A percentile compares a stretch with the other conserved stretches of the same genome.
Evolutionary conservation across 1,140 invertebrate species (phyloP).

Genomic region (Zaprionus nigranus): DNA sequence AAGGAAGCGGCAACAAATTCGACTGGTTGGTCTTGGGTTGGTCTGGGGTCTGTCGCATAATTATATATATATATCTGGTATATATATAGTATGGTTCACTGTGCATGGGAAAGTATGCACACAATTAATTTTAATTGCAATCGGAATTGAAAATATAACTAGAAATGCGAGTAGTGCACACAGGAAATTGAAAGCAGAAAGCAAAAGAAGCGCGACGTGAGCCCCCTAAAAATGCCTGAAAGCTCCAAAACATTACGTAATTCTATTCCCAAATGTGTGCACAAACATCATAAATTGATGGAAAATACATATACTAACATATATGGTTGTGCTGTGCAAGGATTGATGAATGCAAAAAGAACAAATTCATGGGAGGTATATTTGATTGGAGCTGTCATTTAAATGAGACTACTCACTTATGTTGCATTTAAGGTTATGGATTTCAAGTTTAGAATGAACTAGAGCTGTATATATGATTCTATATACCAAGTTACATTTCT

Average conservation of each 20-base stretch:
- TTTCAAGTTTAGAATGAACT: neutral
- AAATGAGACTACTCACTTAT: neutral
- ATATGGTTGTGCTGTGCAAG: neutral
- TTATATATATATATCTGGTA: neutral
- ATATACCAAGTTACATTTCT: neutral
- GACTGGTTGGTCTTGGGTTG: neutral
- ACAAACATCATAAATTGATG: constrained; percentile 44
- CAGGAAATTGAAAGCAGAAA: constrained; percentile 43
- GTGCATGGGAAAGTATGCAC: constrained; percentile 40
- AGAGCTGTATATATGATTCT: neutral
- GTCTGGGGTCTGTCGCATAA: neutral
- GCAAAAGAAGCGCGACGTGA: neutral
- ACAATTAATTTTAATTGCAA: constrained; percentile 81
- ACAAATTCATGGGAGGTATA: neutral
- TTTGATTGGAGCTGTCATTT: neutral
- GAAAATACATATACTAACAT: neutral
- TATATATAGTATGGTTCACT: neutral
- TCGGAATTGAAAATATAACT: constrained; percentile 72
- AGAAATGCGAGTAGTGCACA: constrained; percentile 49
- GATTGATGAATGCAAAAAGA: neutral
- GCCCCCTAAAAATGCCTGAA: constrained; percentile 1
- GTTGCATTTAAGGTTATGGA: neutral
- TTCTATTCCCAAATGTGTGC: constrained; percentile 50
- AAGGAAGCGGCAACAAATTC: constrained; percentile 50
- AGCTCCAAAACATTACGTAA: constrained; percentile 42